Evolutionary conservation across 2,113 vertebrate genomes (phyloP).

Genomic region (Gambusia holbrooki): DNA sequence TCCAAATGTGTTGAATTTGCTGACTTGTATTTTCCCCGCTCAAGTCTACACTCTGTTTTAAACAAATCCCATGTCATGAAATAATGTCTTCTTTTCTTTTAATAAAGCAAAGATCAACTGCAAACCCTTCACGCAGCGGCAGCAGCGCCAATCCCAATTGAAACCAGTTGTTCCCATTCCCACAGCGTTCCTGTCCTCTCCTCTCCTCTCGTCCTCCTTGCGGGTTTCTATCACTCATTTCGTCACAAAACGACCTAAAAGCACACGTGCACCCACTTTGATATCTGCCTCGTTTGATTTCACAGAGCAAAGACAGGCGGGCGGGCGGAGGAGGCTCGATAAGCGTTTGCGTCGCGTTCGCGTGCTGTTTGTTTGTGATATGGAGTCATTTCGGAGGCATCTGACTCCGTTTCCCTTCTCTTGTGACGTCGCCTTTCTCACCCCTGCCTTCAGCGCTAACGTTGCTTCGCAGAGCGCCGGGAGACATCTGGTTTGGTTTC

Average conservation of each 20-base stretch:
- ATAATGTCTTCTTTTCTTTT: slow-evolving; percentile 43
- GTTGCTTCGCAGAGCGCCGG: slow-evolving; percentile 86
- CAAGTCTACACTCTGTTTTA: slow-evolving; percentile 50
- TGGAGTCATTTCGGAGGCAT: slow-evolving; percentile 42
- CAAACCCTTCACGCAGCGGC: slow-evolving; percentile 26
- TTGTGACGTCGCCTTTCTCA: slow-evolving; percentile 82
- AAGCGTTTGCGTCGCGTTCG: slow-evolving; percentile 23
- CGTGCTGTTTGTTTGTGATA: slow-evolving; percentile 51
- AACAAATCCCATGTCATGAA: slow-evolving; percentile 58
- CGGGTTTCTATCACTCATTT: slow-evolving; percentile 64
- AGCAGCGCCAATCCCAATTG: slow-evolving; percentile 51
- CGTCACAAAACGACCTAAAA: slow-evolving; percentile 55
- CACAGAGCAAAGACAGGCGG: slow-evolving; percentile 41
- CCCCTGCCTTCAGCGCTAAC: slow-evolving; percentile 82
- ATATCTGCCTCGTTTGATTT: slow-evolving; percentile 67
- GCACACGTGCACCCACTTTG: slow-evolving; percentile 41
- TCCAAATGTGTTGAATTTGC: slow-evolving; percentile 68
- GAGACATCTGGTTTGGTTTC: slow-evolving; percentile 94
- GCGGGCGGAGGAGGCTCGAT: slow-evolving; percentile 22
- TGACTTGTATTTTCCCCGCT: slow-evolving; percentile 54
- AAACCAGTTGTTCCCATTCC: slow-evolving; percentile 63
- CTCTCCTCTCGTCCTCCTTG: slow-evolving; percentile 19
- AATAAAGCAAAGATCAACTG: slow-evolving; percentile 33
- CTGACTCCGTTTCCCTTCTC: slow-evolving; percentile 63
- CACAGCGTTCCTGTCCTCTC: slow-evolving; percentile 24